Conservation (phyloP, 2,113 vertebrate genomes). For the Corynorhinus townsendii region DNA sequence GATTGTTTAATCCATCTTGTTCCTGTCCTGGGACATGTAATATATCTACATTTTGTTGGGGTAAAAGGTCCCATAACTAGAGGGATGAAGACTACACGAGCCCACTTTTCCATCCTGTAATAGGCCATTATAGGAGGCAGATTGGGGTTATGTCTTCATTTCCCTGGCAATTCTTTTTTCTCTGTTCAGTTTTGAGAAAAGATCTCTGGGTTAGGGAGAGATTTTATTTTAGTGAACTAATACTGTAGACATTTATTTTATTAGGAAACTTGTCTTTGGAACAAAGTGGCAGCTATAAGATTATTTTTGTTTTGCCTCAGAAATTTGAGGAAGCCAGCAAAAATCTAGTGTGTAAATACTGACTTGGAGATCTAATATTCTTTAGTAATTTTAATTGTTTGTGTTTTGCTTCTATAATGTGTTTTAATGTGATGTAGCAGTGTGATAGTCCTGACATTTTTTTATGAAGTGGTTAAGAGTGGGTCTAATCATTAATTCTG, state of each 20-base stretch:
- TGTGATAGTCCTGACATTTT: not conserved
- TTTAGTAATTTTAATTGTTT: not conserved
- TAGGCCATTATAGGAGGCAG: not conserved
- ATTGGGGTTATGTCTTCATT: not conserved
- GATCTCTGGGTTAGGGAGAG: not conserved
- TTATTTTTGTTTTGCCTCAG: conserved; percentile 17
- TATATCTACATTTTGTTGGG: not conserved
- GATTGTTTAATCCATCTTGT: not conserved
- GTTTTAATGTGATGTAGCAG: not conserved
- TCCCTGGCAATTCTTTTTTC: not conserved
- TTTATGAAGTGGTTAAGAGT: not conserved
- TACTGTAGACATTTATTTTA: conserved; percentile 31
- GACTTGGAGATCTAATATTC: not conserved
- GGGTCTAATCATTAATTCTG: not conserved
- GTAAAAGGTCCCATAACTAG: not conserved
- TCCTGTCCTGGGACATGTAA: not conserved
- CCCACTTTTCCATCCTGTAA: not conserved
- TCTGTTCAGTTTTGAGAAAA: not conserved
- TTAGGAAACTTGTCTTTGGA: conserved; percentile 17
- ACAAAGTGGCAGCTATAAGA: conserved; percentile 33
- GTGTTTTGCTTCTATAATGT: not conserved
- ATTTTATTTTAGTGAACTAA: conserved; percentile 15
- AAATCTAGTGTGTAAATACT: not conserved
- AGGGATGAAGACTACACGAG: not conserved
- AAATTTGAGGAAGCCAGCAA: not conserved